phyloP scores from a whole-genome alignment of 1,140 invertebrate species.

The Platyura marginata region DNA sequence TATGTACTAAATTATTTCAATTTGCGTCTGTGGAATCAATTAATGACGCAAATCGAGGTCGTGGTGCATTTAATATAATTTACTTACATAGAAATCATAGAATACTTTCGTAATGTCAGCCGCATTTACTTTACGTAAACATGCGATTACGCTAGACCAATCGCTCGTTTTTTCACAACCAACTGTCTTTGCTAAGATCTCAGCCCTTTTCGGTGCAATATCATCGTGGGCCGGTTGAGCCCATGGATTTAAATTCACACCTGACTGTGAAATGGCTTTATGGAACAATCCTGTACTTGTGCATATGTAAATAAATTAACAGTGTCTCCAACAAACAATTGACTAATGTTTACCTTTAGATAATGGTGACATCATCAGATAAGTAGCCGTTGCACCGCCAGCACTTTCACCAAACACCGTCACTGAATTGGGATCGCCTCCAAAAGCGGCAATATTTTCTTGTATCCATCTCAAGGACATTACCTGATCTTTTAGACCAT shows the following conservation, averaged over 20 bases:
- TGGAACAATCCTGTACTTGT: constrained; percentile 57
- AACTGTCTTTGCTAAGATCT: constrained; percentile 36
- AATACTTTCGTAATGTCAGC: constrained; percentile 39
- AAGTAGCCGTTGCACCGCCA: constrained; percentile 43
- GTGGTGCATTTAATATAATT: too few relatives aligned
- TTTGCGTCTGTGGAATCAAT: too few relatives aligned
- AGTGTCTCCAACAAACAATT: too few relatives aligned
- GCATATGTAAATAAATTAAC: too few relatives aligned
- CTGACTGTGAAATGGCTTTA: constrained; percentile 56
- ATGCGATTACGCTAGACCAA: constrained; percentile 32
- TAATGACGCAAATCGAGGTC: too few relatives aligned
- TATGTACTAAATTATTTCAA: too few relatives aligned
- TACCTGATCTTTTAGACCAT: constrained; percentile 48
- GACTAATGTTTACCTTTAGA: constrained; percentile 27
- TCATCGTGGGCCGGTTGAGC: constrained; percentile 40
- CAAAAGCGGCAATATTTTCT: constrained; percentile 42
- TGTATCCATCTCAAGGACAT: constrained; percentile 49
- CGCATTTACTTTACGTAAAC: constrained; percentile 35
- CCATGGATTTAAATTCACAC: constrained; percentile 61
- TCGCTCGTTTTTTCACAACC: constrained; percentile 29
- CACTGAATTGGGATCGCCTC: constrained; percentile 33
- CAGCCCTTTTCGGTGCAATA: constrained; percentile 36
- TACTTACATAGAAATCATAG: constrained; percentile 37
- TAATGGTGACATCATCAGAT: constrained; percentile 47
- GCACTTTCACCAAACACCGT: constrained; percentile 58